Conservation (phyloP, 1,140 invertebrate genomes). For the Mya arenaria region DNA sequence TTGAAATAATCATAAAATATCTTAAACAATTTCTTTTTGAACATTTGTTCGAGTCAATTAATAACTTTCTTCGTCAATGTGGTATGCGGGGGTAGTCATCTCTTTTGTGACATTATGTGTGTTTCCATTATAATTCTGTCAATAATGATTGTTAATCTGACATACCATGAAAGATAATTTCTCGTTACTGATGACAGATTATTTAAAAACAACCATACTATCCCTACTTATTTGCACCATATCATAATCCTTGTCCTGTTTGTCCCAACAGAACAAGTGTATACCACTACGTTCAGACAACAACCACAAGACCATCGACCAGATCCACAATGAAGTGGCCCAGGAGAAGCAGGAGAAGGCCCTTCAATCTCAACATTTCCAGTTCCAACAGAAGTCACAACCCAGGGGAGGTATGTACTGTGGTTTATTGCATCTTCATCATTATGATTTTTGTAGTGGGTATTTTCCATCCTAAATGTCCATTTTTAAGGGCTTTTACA, state of each 20-base stretch:
- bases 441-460: too few relatives aligned
- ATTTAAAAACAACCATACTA: background rate
- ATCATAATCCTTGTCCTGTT: too few relatives aligned
- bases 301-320: constrained; percentile 96
- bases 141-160: constrained; percentile 50
- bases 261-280: constrained; percentile 92
- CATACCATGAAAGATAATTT: too few relatives aligned
- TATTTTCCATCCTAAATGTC: too few relatives aligned
- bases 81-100: too few relatives aligned
- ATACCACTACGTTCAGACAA: constrained; percentile 91
- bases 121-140: constrained; percentile 2
- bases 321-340: constrained; percentile 94
- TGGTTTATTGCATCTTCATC: too few relatives aligned
- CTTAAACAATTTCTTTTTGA: too few relatives aligned
- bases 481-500: too few relatives aligned
- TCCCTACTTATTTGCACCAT: background rate
- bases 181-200: constrained; percentile 40
- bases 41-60: too few relatives aligned
- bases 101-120: too few relatives aligned
- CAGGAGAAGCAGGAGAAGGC: constrained; percentile 81
- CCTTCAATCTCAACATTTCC: constrained; percentile 61
- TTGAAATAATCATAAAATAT: too few relatives aligned
- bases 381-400: constrained; percentile 46
- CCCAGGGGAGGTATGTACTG: constrained; percentile 45
- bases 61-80: too few relatives aligned